These are phyloP conservation scores for Sipha maydis DNA, from an alignment of 2,888 invertebrate species.

Conservation along the genomic window DNA sequence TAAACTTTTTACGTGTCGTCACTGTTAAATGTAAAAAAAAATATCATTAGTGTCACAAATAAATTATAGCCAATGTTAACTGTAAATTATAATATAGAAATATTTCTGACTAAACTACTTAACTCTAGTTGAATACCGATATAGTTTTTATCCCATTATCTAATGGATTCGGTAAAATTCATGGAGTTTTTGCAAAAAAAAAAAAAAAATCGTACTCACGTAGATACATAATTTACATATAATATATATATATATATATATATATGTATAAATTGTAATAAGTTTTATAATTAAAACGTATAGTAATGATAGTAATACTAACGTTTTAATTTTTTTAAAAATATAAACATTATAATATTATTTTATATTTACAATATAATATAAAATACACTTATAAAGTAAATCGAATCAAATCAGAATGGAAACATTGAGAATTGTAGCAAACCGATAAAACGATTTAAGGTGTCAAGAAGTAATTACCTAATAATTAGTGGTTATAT, in stretches of 20 bases:
- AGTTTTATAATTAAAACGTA: neutral
- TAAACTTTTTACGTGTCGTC: neutral
- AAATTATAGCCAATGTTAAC: neutral
- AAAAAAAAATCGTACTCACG: neutral
- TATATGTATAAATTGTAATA: constrained; percentile 6
- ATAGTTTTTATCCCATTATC: constrained; percentile 19
- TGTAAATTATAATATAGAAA: neutral
- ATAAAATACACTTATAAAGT: neutral
- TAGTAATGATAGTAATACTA: neutral
- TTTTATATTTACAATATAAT: neutral
- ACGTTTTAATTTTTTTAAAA: neutral
- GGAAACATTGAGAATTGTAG: too few species aligned
- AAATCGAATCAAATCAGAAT: too few species aligned
- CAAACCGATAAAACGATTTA: too few species aligned
- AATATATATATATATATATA: neutral
- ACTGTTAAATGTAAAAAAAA: neutral
- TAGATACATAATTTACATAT: too few species aligned
- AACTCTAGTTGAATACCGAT: neutral
- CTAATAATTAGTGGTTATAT: too few species aligned
- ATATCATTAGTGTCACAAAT: neutral
- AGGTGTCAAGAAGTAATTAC: too few species aligned
- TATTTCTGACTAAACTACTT: neutral
- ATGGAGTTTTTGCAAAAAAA: neutral
- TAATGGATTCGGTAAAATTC: constrained; percentile 7
- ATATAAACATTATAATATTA: neutral